Evolutionary conservation across 1,140 invertebrate genomes (phyloP), one percentile per base, ranked within the genome.

Genomic region (Berghia stephanieae): DNA sequence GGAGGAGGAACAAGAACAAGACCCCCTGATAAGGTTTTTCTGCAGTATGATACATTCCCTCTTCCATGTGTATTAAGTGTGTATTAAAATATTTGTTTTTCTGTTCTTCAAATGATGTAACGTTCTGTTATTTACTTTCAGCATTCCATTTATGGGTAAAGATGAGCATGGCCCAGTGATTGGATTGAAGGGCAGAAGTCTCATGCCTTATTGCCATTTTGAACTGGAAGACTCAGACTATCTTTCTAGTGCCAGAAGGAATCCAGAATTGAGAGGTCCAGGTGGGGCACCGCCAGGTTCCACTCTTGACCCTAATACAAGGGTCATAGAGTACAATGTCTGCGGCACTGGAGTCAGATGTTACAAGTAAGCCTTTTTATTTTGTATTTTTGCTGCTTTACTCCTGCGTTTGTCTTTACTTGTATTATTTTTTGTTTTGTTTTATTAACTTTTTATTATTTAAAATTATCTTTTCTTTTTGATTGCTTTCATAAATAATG

Each of bases 131-230:
- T 44, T 24, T 16, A 13, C 24, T 60, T 68, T 31, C 77, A 89
- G 87, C 36, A 85, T 90, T 55, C 81, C 87, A 8, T 87, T 88
- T 79, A 81, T 90, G 42, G 86, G 88, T 66, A 84, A 84, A 52
- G 80, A 78, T 18, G 78, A 82, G 13, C 82, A 86, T 46, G 86
- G 86, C 6, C 89, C 88, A 55, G 85, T 85, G 27, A 80, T 90
- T 43, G 81, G 82, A 16, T 31, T 90, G 27, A 87, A 83, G 67
- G 89, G 85, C 0, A 83, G 85, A 46, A 87, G 88, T 69, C 68
- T 89, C 46, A 85, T 90, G 84, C 89, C 89, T 0, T 90, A 88
- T 77, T 90, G 89, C 77, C 89, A 90, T 78, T 90, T 90, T 86
- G 89, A 90, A 60, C 79, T 90, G 36, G 85, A 86, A 66, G 87